These are phyloP conservation scores for Drosophila sechellia DNA, from an alignment of 1,140 invertebrate species.

Conservation along the genomic window DNA sequence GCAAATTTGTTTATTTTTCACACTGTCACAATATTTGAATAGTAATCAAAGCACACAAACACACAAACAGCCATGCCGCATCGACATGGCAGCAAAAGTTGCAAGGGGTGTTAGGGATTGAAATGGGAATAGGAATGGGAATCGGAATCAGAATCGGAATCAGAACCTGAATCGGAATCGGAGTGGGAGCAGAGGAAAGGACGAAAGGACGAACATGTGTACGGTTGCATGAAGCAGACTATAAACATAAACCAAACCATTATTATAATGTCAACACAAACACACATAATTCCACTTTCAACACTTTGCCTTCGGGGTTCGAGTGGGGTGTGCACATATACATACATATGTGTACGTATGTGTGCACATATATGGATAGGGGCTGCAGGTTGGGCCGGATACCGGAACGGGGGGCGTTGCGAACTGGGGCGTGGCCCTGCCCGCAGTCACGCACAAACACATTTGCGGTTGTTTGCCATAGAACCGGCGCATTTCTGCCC, in stretches of 20 bases:
- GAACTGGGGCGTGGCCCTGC: conserved; percentile 34
- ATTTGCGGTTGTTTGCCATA: conserved; percentile 67
- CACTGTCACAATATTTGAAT: conserved; percentile 74
- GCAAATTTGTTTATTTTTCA: conserved; percentile 74
- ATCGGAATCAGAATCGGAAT: background rate
- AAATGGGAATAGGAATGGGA: background rate
- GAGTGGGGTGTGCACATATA: conserved; percentile 6
- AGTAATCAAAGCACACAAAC: conserved; percentile 58
- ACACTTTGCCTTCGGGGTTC: conserved; percentile 51
- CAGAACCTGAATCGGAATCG: background rate
- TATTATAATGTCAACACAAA: conserved; percentile 77
- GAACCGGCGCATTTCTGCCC: conserved; percentile 24
- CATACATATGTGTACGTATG: background rate
- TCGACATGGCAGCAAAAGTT: conserved; percentile 14
- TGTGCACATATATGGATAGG: conserved; percentile 6
- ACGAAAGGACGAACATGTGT: conserved; percentile 46
- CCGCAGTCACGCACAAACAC: conserved; percentile 66
- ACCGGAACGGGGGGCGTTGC: background rate
- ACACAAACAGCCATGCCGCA: background rate
- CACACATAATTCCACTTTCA: conserved; percentile 75
- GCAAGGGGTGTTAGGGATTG: conserved; percentile 10
- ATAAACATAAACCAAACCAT: conserved; percentile 77
- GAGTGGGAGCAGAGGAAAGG: background rate
- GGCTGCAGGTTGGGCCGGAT: conserved; percentile 7
- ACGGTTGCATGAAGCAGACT: conserved; percentile 61